A percentile compares a stretch with the other conserved stretches of the same genome.
Evolutionary conservation across 2,797 vertebrate genomes (phyloP).

Genomic region (Darevskia nairensis): DNA sequence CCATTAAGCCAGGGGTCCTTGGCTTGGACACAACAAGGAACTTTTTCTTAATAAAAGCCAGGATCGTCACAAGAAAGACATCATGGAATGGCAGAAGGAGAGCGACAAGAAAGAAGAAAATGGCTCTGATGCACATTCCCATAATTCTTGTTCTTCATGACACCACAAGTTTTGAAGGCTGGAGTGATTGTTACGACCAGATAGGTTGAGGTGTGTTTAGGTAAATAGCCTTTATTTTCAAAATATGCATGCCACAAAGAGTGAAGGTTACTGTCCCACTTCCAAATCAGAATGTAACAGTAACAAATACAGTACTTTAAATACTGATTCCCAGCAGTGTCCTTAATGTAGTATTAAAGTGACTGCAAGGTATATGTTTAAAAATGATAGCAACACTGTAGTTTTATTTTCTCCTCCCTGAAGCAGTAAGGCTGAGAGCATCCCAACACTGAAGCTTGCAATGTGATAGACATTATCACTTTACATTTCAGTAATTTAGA

Average conservation of each 20-base stretch:
- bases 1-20: too few species aligned
- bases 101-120: not conserved
- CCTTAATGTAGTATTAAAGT: conserved; percentile 46
- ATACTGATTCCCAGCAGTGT: conserved; percentile 28
- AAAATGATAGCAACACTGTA: not conserved
- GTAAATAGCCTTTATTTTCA: conserved; percentile 10
- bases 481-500: conserved; percentile 3
- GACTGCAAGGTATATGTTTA: conserved; percentile 38
- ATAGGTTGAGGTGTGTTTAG: not conserved
- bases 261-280: conserved; percentile 21
- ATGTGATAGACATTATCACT: not conserved
- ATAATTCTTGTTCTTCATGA: not conserved
- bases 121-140: not conserved
- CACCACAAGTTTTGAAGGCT: not conserved
- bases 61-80: too few species aligned
- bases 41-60: too few species aligned
- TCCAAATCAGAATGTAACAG: conserved; percentile 45
- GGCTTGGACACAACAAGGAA: too few species aligned
- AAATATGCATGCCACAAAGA: conserved; percentile 51
- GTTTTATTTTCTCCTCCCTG: conserved; percentile 4
- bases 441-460: conserved; percentile 5
- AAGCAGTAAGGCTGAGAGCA: conserved; percentile 10
- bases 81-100: not conserved
- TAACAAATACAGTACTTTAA: not conserved
- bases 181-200: not conserved